Evolutionary conservation across 2,888 invertebrate genomes (phyloP), one percentile per base, ranked within the genome.

Genomic region (Cyrtodaria siliqua): DNA sequence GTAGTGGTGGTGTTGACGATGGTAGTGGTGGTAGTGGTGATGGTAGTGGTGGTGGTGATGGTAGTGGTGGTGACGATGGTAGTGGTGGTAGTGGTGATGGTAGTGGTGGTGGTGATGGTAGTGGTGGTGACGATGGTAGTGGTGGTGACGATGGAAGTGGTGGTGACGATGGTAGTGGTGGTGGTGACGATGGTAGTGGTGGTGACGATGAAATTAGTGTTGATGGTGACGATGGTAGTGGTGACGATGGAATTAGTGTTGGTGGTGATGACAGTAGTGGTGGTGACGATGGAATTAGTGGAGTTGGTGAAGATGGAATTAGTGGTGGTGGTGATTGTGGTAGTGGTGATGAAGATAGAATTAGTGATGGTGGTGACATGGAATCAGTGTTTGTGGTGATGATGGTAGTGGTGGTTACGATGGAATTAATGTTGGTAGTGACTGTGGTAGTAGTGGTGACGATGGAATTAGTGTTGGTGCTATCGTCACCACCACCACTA

Each of bases 251-350:
- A 8, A 33, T 8, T 33, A 33, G 12, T 8, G 12, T 4, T 33
- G 33, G 33, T 33, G 33, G 4, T 33, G 33, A 12, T 33, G 33
- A 8, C 12, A 33, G 33, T 33, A 33, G 33, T 33, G 12, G 33
- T 33, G 12, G 33, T 33, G 18, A 16, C 27, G 27, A 27, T 55
- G 3, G 55, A 38, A 40, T 38, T 40, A 59, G 59, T 59, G 16
- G 33, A 40, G 38, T 59, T 26, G 55, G 9, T 16, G 55, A 26
- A 26, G 55, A 16, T 27, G 55, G n/a, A n/a, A n/a, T n/a, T 55
- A 29, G 55, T 55, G 27, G 55, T 55, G 16, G 55, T 27, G n/a
- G 55, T 55, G n/a, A 27, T 55, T n/a, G 55, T 55, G 27, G 55
- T 26, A 18, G 27, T 26, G 27, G 55, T 55, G 9, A 18, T 55